A percentile compares a stretch with the other conserved stretches of the same genome.
Conservation (phyloP, 1,140 invertebrate species). For the Sarcophaga peregrina region DNA sequence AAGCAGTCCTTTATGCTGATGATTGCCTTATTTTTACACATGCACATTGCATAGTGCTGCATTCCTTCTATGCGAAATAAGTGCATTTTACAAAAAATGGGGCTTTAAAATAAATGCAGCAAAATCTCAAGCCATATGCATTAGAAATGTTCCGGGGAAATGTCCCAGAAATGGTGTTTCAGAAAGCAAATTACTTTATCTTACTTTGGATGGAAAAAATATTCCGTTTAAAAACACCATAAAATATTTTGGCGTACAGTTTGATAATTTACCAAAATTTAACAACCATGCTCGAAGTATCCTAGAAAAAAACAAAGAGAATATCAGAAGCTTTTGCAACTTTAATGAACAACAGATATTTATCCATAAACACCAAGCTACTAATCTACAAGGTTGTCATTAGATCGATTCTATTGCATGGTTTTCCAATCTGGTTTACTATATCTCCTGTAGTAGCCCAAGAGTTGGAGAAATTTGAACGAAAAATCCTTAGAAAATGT, state of each 20-base stretch:
- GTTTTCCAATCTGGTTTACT: not conserved
- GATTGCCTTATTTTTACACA: not conserved
- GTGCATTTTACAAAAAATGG: not conserved
- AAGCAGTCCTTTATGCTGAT: not conserved
- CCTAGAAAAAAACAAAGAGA: not conserved
- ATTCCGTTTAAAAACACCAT: not conserved
- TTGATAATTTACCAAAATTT: not conserved
- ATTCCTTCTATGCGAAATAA: not conserved
- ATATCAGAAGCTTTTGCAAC: not conserved
- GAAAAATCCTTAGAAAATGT: not conserved
- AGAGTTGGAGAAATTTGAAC: not conserved
- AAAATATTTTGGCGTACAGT: not conserved
- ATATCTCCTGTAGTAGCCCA: not conserved
- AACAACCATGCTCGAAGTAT: not conserved
- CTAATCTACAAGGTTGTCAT: constrained; percentile 14
- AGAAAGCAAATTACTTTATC: not conserved
- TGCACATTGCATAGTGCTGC: not conserved
- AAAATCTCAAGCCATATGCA: not conserved
- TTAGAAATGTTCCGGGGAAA: constrained; percentile 6
- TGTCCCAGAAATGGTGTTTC: not conserved
- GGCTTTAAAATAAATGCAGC: not conserved
- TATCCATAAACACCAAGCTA: not conserved
- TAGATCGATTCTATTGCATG: not conserved
- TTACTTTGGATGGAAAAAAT: not conserved
- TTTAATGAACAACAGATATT: not conserved